Conservation (phyloP, 92 coral and sea anemone species). For the Paramuricea clavata region DNA sequence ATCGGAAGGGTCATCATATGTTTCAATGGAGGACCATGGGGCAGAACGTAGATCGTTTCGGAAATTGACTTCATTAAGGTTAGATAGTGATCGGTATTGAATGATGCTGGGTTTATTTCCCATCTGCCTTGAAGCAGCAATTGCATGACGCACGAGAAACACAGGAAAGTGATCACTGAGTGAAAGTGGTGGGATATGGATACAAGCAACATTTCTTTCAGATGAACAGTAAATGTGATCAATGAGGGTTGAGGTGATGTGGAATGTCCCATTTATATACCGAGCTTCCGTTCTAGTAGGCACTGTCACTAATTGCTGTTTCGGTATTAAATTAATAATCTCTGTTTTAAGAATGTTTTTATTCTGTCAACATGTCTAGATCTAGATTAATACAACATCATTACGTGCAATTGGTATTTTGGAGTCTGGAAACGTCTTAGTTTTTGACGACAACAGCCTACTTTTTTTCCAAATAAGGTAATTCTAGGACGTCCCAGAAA, state of each 20-base stretch:
- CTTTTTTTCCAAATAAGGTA: too few species aligned
- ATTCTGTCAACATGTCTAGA: too few species aligned
- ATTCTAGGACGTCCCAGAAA: too few species aligned
- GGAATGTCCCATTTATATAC: conserved; percentile 6
- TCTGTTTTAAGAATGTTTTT: too few species aligned
- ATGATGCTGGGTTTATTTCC: neutral
- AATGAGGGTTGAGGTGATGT: conserved; percentile 38
- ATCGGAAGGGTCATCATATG: too few species aligned
- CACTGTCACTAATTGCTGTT: conserved; percentile 9
- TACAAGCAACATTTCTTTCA: conserved; percentile 38
- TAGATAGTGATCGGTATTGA: neutral
- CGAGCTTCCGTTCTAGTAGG: conserved; percentile 20
- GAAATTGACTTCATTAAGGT: conserved; percentile 26
- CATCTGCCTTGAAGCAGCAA: conserved; percentile 12
- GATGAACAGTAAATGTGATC: conserved; percentile 58
- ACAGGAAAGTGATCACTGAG: conserved; percentile 53
- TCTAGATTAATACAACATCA: too few species aligned
- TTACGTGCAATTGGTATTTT: too few species aligned
- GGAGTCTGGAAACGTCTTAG: too few species aligned
- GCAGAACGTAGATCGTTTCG: conserved; percentile 44
- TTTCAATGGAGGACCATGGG: too few species aligned
- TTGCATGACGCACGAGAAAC: conserved; percentile 18
- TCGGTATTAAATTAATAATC: too few species aligned
- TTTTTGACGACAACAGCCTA: too few species aligned
- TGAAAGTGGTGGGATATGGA: conserved; percentile 23